phyloP scores from a whole-genome alignment of 2,888 invertebrate genomes.

The Andrena dorsata region DNA sequence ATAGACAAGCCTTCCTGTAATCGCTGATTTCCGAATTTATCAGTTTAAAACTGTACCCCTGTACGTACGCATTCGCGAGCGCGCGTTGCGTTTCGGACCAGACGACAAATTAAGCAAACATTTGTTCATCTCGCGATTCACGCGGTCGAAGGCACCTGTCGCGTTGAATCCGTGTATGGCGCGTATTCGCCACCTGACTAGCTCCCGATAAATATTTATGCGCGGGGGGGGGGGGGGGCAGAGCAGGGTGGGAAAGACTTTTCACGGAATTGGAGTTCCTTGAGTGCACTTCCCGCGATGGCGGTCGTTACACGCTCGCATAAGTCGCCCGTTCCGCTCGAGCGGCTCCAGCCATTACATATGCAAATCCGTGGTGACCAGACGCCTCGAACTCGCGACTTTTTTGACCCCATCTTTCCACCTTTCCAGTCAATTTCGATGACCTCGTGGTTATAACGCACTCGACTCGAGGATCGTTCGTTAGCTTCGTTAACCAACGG shows the following conservation, averaged over 20 bases:
- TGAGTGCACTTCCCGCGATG: slow-evolving; percentile 37
- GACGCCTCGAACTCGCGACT: slow-evolving; percentile 71
- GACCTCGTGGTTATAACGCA: slow-evolving; percentile 40
- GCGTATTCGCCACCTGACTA: not conserved
- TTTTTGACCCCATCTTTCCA: slow-evolving; percentile 76
- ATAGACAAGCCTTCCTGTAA: too few species aligned
- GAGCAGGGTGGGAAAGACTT: slow-evolving; percentile 15
- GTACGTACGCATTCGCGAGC: not conserved
- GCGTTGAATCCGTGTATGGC: slow-evolving; percentile 9
- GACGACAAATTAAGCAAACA: slow-evolving; percentile 19
- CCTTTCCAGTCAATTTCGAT: slow-evolving; percentile 62
- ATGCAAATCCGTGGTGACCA: slow-evolving; percentile 73
- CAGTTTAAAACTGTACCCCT: not conserved
- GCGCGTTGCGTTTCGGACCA: not conserved
- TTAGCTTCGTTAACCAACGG: slow-evolving; percentile 2
- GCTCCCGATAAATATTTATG: slow-evolving; percentile 56
- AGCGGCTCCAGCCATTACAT: slow-evolving; percentile 64
- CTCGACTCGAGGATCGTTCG: not conserved
- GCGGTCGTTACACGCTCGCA: slow-evolving; percentile 26
- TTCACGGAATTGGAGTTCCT: slow-evolving; percentile 46
- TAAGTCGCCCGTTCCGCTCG: slow-evolving; percentile 54
- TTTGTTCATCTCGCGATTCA: slow-evolving; percentile 23
- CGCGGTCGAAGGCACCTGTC: not conserved
- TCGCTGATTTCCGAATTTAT: not conserved
- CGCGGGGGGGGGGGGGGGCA: not conserved